Percentiles rank a stretch among this genome's conserved stretches.
Conservation (phyloP, 2,113 vertebrate species). For the Grus americana region DNA sequence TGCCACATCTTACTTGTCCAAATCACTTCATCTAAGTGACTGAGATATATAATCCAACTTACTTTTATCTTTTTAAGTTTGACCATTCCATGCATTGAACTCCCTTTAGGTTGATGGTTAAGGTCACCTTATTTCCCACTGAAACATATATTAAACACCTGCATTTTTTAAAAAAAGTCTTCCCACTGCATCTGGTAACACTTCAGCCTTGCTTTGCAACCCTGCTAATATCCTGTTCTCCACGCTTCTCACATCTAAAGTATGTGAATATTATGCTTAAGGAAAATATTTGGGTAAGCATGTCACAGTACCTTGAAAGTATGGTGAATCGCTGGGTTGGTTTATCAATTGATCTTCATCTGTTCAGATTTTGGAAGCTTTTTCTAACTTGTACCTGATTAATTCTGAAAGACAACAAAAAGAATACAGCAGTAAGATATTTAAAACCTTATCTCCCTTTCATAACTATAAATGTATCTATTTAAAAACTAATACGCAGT, state of each 20-base stretch:
- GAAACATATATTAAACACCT: conserved; percentile 32
- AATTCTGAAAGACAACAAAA: conserved; percentile 62
- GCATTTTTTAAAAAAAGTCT: not conserved
- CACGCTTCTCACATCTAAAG: conserved; percentile 13
- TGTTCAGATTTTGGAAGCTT: conserved; percentile 65
- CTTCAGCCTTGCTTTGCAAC: conserved; percentile 13
- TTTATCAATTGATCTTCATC: conserved; percentile 77
- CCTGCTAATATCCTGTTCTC: conserved; percentile 44
- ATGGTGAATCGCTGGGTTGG: conserved; percentile 58
- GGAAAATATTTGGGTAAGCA: conserved; percentile 35
- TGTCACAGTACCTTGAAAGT: conserved; percentile 69
- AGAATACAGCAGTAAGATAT: conserved; percentile 10
- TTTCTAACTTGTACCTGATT: conserved; percentile 67
- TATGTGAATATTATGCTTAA: conserved; percentile 14
- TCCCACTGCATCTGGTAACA: conserved; percentile 39
- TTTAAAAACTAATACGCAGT: not conserved
- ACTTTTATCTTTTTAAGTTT: not conserved
- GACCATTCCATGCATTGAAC: not conserved
- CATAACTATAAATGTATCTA: not conserved
- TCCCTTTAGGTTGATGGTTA: not conserved
- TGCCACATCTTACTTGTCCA: not conserved
- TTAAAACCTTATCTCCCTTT: not conserved
- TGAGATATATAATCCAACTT: not conserved
- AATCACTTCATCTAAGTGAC: not conserved
- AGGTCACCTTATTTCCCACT: not conserved